These are phyloP conservation scores for Rhinatrema bivittatum DNA, from an alignment of 2,797 vertebrate genomes.

Conservation along the genomic window DNA sequence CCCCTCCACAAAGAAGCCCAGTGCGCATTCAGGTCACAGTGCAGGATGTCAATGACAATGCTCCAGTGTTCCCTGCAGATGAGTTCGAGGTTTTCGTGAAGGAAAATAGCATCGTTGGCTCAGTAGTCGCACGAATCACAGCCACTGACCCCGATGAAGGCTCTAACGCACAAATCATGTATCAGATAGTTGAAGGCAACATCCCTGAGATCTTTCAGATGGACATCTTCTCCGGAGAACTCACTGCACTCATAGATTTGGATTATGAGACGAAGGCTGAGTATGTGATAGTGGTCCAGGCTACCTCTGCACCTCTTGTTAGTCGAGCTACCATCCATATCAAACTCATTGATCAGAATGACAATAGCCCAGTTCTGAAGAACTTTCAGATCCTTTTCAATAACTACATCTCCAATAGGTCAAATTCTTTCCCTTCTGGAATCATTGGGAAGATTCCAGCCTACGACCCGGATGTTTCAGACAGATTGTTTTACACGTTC, in stretches of 20 bases:
- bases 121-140: conserved; percentile 89
- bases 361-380: conserved; percentile 85
- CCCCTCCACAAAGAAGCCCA: conserved; percentile 84
- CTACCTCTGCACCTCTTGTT: conserved; percentile 93
- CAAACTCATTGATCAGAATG: conserved; percentile 88
- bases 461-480: conserved; percentile 89
- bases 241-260: conserved; percentile 93
- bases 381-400: conserved; percentile 98
- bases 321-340: conserved; percentile 91
- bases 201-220: conserved; percentile 97
- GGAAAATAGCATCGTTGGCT: conserved; percentile 93
- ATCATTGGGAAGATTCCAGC: conserved; percentile 91
- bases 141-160: conserved; percentile 91
- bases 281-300: conserved; percentile 93
- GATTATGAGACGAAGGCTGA: conserved; percentile 87
- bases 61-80: conserved; percentile 88
- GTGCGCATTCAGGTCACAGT: conserved; percentile 90
- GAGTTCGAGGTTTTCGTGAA: conserved; percentile 93
- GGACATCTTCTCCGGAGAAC: conserved; percentile 97
- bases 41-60: conserved; percentile 93
- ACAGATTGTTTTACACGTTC: conserved; percentile 88
- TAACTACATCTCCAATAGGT: conserved; percentile 94
- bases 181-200: conserved; percentile 97
- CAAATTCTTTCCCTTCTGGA: conserved; percentile 90
- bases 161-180: conserved; percentile 94